These are phyloP conservation scores for Parnassius apollo DNA, from an alignment of 2,888 invertebrate species.

Conservation along the genomic window DNA sequence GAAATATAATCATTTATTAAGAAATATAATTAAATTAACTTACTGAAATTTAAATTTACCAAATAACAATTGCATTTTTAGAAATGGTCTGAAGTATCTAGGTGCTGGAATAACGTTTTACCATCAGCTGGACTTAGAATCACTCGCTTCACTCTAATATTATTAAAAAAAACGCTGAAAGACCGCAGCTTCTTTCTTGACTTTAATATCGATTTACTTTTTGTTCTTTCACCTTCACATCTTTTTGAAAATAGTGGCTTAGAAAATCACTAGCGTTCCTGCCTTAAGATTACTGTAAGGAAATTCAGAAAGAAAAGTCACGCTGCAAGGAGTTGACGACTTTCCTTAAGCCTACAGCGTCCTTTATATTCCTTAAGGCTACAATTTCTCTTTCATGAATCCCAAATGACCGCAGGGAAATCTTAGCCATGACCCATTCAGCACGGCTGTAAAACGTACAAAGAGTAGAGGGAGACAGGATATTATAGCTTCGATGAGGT, in stretches of 20 bases:
- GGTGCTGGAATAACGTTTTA: no score
- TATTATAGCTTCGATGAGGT: constrained; percentile 37
- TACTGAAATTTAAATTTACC: no score
- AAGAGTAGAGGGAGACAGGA: constrained; percentile 36
- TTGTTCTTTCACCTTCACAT: not conserved
- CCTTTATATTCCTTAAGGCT: constrained; percentile 78
- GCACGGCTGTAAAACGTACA: constrained; percentile 55
- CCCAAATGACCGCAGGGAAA: constrained; percentile 81
- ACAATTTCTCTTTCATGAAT: constrained; percentile 79
- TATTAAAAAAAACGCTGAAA: no score
- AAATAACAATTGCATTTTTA: no score
- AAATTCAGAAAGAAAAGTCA: constrained; percentile 45
- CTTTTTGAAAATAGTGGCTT: constrained; percentile 35
- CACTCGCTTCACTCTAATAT: no score
- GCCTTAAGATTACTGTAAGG: constrained; percentile 60
- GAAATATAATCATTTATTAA: no score
- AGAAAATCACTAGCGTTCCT: constrained; percentile 47
- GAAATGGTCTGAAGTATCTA: no score
- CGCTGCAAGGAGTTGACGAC: constrained; percentile 59
- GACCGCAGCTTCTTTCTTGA: no score
- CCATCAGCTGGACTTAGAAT: no score
- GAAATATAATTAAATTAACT: no score
- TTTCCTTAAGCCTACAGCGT: constrained; percentile 73
- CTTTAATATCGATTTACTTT: no score
- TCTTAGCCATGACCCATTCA: constrained; percentile 80